Base-by-base conservation (phyloP, 2,888 invertebrate species). In the Falcaria lacertinaria region DNA sequence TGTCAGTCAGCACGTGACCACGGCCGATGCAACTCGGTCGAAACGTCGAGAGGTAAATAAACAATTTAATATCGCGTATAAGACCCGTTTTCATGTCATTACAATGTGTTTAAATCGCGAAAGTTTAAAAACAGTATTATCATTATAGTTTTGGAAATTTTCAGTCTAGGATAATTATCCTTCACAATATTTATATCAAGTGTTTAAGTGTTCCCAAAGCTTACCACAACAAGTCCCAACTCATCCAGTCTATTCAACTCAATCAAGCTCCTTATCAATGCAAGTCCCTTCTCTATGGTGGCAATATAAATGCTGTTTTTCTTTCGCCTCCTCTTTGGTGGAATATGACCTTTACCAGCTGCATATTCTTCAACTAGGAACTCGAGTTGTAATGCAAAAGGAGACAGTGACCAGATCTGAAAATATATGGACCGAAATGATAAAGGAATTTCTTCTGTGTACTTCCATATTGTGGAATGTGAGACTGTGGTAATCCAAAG, bases 361-460 rank as follows among this genome's bases (percentile, higher is more conserved):
- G 98, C 98, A 89, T 98, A 99, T 77, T 99, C 98, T 79, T 99
- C 98, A 0, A 98, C 92, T 49, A 97, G 82, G 72, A 99, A 98
- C 48, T 95, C 94, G 47, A 98, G 82, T 48, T 94, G 94, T 1
- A 97, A 90, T 2, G 97, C 97, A 89, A 98, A 96, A 15, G 96
- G 94, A 1, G 96, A 93, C 69, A 98, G 85, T 1, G 93, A 90
- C 89, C 94, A 93, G 6, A 97, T 94, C 96, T 96, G 64, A 3
- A 84, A 63, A n/a, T 33, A 44, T 35, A 22, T 28, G n/a, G n/a
- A 19, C 34, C 13, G 8, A 7, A 17, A 34, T 5, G 3, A n/a
- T n/a, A n/a, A n/a, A n/a, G n/a, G n/a, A n/a, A n/a, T n/a, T n/a
- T n/a, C n/a, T n/a, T n/a, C n/a, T n/a, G n/a, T n/a, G n/a, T n/a